Conservation (phyloP, 2,113 vertebrate genomes). For the Eclectus roratus region DNA sequence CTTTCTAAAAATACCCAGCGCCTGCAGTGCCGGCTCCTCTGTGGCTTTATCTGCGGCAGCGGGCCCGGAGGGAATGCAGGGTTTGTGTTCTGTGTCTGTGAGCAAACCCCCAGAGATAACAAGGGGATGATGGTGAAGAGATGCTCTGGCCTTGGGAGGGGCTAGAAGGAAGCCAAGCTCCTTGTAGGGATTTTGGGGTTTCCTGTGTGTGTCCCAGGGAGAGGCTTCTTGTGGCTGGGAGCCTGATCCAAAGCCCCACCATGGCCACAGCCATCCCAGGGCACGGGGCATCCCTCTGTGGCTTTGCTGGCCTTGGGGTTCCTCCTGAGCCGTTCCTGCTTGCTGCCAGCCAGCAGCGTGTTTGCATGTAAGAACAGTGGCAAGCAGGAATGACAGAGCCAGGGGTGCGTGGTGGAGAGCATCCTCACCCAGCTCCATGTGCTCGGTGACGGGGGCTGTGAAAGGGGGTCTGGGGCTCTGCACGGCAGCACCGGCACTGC, state of each 20-base stretch:
- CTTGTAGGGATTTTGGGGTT: neutral
- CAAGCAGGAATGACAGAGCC: neutral
- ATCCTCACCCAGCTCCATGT: neutral
- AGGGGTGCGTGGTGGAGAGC: rapidly evolving
- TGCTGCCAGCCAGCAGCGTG: neutral
- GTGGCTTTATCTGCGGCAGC: neutral
- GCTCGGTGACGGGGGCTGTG: rapidly evolving
- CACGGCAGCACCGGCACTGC: neutral
- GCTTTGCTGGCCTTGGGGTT: neutral
- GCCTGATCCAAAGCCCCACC: neutral
- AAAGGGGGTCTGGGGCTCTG: neutral
- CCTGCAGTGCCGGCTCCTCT: neutral
- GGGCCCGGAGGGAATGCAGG: neutral
- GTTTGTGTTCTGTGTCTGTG: neutral
- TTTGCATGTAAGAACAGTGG: neutral
- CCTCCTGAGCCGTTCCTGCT: neutral
- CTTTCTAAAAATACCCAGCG: neutral
- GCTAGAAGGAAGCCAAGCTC: neutral
- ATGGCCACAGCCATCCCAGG: neutral
- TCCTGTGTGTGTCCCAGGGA: neutral
- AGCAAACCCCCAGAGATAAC: neutral
- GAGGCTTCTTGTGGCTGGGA: neutral
- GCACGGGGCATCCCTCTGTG: rapidly evolving
- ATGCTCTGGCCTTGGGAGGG: neutral
- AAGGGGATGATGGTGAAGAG: neutral